These are phyloP conservation scores for Ellobium chinense DNA, from an alignment of 2,888 invertebrate species.

Conservation along the genomic window DNA sequence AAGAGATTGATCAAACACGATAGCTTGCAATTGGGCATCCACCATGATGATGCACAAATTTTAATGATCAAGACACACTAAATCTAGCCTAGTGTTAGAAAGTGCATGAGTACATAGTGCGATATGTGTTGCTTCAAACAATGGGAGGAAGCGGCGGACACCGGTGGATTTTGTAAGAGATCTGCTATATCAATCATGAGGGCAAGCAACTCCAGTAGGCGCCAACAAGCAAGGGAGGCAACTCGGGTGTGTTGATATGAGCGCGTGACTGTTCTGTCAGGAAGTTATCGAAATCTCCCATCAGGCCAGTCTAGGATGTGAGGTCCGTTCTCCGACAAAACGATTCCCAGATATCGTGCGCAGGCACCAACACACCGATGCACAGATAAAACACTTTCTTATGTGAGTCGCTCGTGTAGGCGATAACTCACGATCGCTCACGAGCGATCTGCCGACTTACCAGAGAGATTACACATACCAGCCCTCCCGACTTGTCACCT, in stretches of 20 bases:
- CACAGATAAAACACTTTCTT: constrained; percentile 5
- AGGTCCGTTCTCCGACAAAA: neutral
- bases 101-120: too few species aligned
- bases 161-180: too few species aligned
- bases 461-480: constrained; percentile 11
- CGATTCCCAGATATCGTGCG: neutral
- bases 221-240: neutral
- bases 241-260: neutral
- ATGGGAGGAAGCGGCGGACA: too few species aligned
- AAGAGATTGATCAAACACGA: too few species aligned
- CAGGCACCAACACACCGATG: neutral
- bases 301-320: neutral
- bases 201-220: neutral
- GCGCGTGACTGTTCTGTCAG: constrained; percentile 8
- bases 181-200: neutral
- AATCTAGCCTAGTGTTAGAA: too few species aligned
- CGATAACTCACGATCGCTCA: constrained; percentile 3
- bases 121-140: too few species aligned
- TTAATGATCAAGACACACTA: too few species aligned
- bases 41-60: too few species aligned
- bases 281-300: neutral
- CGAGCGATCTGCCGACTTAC: neutral
- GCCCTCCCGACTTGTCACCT: neutral
- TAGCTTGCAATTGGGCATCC: too few species aligned
- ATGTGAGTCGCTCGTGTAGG: neutral